Percentiles rank a stretch among this genome's conserved stretches.
Evolutionary conservation across 1,140 invertebrate species (phyloP).

Genomic region (Lucilia sericata): DNA sequence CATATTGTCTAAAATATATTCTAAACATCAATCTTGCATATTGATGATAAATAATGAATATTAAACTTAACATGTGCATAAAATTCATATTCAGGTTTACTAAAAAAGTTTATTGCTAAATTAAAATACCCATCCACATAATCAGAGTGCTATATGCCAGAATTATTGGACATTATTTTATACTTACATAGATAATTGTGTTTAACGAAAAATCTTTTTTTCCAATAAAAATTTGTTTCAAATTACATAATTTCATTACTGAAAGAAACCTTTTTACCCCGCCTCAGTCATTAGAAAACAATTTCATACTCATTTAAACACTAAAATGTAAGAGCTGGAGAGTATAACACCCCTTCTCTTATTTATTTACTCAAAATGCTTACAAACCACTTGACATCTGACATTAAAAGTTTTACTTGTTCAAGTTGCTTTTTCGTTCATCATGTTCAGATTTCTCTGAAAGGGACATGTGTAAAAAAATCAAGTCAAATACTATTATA

Average conservation of each 20-base stretch:
- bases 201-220: slow-evolving; percentile 2
- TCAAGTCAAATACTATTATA: slow-evolving; percentile 24
- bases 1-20: too few species aligned
- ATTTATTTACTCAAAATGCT: slow-evolving; percentile 33
- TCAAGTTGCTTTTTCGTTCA: not conserved
- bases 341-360: slow-evolving; percentile 31
- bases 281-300: slow-evolving; percentile 2
- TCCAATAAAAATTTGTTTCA: slow-evolving; percentile 31
- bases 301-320: slow-evolving; percentile 40
- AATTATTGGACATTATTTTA: too few species aligned
- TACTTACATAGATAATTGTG: not conserved
- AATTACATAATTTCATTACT: slow-evolving; percentile 39
- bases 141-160: too few species aligned
- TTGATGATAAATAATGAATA: too few species aligned
- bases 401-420: slow-evolving; percentile 43
- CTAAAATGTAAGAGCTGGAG: not conserved
- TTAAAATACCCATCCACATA: too few species aligned
- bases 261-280: slow-evolving; percentile 6
- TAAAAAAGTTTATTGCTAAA: too few species aligned
- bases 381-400: slow-evolving; percentile 49
- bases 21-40: too few species aligned
- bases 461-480: slow-evolving; percentile 29
- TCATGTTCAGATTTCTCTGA: not conserved
- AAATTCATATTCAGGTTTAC: too few species aligned
- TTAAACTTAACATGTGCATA: too few species aligned